Evolutionary conservation across 2,888 invertebrate genomes (phyloP).

Genomic region (Epicampocera succincta): DNA sequence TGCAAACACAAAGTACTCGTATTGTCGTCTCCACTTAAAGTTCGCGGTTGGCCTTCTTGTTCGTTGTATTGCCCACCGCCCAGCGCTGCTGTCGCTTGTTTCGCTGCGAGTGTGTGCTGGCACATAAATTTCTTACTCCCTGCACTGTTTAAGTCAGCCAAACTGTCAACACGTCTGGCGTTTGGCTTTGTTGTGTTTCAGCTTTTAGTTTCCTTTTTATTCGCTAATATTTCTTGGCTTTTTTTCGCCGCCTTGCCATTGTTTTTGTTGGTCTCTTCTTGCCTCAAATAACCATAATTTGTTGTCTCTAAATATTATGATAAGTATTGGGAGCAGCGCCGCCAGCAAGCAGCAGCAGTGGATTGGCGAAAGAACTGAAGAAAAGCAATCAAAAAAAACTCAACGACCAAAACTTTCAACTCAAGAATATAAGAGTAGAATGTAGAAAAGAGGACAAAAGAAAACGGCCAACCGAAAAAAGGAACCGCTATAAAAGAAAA

Average conservation of each 20-base stretch:
- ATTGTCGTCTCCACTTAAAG: not conserved
- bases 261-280: conserved; percentile 10
- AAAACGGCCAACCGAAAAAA: not conserved
- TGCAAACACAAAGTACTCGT: not conserved
- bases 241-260: not conserved
- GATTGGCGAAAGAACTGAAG: not conserved
- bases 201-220: conserved; percentile 10
- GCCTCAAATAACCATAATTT: conserved; percentile 56
- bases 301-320: conserved; percentile 60
- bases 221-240: conserved; percentile 9
- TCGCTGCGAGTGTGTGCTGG: too few relatives aligned
- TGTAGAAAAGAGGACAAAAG: conserved; percentile 4
- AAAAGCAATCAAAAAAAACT: not conserved
- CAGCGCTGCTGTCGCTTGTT: not conserved
- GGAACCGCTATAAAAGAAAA: conserved; percentile 15
- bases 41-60: conserved; percentile 19
- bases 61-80: not conserved
- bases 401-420: not conserved
- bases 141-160: conserved; percentile 54
- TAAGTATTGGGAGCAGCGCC: conserved; percentile 49
- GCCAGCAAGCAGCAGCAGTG: not conserved
- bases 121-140: not conserved
- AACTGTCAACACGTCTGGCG: conserved; percentile 61
- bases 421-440: not conserved
- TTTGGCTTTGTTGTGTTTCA: conserved; percentile 32